Evolutionary conservation across 1,140 invertebrate species (phyloP), one percentile per base, ranked within the genome.

Genomic region (Batillaria attramentaria): DNA sequence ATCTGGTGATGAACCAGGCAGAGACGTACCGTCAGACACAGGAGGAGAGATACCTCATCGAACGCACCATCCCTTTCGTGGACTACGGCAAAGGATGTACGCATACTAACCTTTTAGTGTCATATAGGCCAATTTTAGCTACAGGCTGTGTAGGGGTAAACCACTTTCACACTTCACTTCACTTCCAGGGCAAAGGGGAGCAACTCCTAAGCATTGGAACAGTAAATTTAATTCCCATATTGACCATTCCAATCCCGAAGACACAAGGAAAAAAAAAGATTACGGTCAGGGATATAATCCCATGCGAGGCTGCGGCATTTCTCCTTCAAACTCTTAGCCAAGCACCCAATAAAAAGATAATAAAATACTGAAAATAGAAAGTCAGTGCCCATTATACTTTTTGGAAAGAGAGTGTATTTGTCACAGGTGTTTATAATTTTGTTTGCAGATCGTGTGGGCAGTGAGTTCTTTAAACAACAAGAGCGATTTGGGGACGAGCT

Each of bases 401-500:
- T 54, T 54, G 46, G 16, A n/a, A 18, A n/a, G n/a, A 54, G n/a
- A 54, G 46, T 18, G 3, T 28, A 20, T 62, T 62, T 28, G 10
- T 62, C 28, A 31, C 28, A 28, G 43, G 39, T 37, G 24, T 31
- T 78, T 37, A 3, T 42, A 78, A 57, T 54, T 74, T 33, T 69
- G 60, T 33, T 84, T 81, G 62, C 83, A 90, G 89, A 87, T 82
- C 87, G 88, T 41, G 83, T 88, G 76, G 89, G 89, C 35, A 90
- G 89, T 86, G 90, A 91, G 83, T 91, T 91, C 73, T 91, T 89
- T 89, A 88, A 87, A 54, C 90, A 91, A 78, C 88, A 88, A 66
- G 85, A 89, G 70, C 72, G 62, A 62, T 86, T 91, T 84, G 90
- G 90, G 20, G 88, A 90, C 80, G 89, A 91, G 20, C 54, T 86